Conservation (phyloP, 2,113 vertebrate genomes). For the Peromyscus leucopus region DNA sequence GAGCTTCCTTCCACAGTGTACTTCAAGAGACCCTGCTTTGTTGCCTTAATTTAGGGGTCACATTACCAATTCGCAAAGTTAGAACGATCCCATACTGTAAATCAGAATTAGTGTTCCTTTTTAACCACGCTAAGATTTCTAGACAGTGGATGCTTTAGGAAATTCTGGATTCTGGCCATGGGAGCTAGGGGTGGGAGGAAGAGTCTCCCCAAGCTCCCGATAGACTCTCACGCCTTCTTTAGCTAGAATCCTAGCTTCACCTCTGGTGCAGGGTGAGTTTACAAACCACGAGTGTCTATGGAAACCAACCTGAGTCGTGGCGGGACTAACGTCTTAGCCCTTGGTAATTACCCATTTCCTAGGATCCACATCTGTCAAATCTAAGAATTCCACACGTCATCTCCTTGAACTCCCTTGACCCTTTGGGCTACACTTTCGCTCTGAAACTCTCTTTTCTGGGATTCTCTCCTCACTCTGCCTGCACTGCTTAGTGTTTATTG, state of each 20-base stretch:
- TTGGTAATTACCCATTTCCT: background rate
- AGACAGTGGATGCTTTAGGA: constrained; percentile 46
- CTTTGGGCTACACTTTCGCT: background rate
- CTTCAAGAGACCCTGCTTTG: constrained; percentile 20
- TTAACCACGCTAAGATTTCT: constrained; percentile 39
- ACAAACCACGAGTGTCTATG: background rate
- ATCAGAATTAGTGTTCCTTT: background rate
- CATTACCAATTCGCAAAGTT: constrained; percentile 29
- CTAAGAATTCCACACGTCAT: background rate
- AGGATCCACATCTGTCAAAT: constrained; percentile 17
- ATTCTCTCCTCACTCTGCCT: background rate
- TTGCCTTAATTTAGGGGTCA: constrained; percentile 5
- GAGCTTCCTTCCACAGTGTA: background rate
- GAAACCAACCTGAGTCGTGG: constrained; percentile 49
- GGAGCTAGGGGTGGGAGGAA: background rate
- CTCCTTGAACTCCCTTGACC: background rate
- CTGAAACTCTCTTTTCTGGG: background rate
- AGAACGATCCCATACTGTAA: constrained; percentile 19
- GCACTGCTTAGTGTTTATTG: background rate
- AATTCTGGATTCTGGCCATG: constrained; percentile 29
- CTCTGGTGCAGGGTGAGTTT: background rate
- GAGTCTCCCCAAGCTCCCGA: background rate
- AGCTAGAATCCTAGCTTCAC: constrained; percentile 50
- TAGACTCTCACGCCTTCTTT: constrained; percentile 51
- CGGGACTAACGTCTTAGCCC: background rate